A percentile compares a stretch with the other conserved stretches of the same genome.
These are phyloP conservation scores for Proteles cristata DNA, from an alignment of 2,113 vertebrate species.

Conservation along the genomic window DNA sequence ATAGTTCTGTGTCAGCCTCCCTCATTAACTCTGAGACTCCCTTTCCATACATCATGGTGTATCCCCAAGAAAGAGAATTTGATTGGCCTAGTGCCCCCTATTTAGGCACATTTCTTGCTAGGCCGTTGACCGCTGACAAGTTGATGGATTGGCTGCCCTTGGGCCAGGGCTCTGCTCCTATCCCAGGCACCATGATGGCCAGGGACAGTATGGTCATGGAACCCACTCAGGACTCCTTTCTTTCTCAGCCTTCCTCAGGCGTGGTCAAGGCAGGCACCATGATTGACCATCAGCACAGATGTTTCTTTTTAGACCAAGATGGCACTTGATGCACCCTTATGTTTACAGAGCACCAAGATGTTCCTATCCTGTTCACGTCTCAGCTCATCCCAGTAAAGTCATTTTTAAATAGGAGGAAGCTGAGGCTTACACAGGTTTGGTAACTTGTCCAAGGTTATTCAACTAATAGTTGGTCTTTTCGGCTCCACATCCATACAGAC, in stretches of 20 bases:
- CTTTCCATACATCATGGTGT: background rate
- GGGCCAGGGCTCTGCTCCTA: background rate
- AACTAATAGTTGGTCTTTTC: background rate
- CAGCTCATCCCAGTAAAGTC: background rate
- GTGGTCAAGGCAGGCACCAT: background rate
- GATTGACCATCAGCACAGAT: background rate
- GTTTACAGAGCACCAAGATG: background rate
- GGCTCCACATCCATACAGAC: background rate
- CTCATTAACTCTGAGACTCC: background rate
- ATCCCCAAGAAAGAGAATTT: background rate
- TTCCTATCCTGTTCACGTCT: background rate
- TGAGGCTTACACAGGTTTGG: background rate
- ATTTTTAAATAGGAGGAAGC: background rate
- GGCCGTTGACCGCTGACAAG: background rate
- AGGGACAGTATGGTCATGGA: background rate
- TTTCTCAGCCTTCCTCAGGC: background rate
- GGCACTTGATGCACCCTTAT: background rate
- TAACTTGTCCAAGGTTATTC: background rate
- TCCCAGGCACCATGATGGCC: background rate
- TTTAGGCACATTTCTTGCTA: background rate
- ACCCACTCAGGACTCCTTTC: background rate
- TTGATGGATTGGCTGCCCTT: background rate
- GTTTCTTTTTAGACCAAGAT: background rate
- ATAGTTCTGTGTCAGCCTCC: background rate
- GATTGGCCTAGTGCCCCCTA: background rate